These are phyloP conservation scores for Scatophagus argus DNA, from an alignment of 2,113 vertebrate species.

Conservation along the genomic window DNA sequence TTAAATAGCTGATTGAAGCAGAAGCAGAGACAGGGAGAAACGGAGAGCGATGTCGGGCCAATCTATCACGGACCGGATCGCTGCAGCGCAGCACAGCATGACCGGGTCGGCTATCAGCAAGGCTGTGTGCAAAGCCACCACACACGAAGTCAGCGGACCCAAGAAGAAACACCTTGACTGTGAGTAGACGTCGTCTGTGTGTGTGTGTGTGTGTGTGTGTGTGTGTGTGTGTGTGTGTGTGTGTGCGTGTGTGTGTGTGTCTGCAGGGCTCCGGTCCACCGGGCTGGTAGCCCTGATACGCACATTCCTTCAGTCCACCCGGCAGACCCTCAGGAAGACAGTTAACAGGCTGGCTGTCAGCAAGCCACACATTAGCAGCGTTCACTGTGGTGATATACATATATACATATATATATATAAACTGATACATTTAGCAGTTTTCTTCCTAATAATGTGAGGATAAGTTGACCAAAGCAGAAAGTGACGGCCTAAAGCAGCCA, in stretches of 20 bases:
- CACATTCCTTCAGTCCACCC: slow-evolving; percentile 45
- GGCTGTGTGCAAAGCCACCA: slow-evolving; percentile 92
- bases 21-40: not conserved
- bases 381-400: not conserved
- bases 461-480: too few relatives aligned
- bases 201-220: slow-evolving; percentile 3
- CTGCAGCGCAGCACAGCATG: slow-evolving; percentile 91
- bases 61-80: slow-evolving; percentile 91
- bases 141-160: slow-evolving; percentile 92
- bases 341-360: not conserved
- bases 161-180: slow-evolving; percentile 94
- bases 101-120: slow-evolving; percentile 90
- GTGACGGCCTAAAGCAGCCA: not conserved
- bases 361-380: not conserved
- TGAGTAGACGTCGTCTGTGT: slow-evolving; percentile 78
- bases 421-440: too few relatives aligned
- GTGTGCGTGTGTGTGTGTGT: slow-evolving; percentile 1
- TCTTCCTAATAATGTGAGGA: not conserved
- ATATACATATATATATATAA: too few relatives aligned
- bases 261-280: slow-evolving; percentile 11
- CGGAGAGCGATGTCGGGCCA: slow-evolving; percentile 88
- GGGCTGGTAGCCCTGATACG: not conserved
- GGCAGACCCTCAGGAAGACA: not conserved
- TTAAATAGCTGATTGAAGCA: slow-evolving; percentile 13
- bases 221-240: not conserved